Evolutionary conservation across 2,113 vertebrate genomes (phyloP).

Genomic region (Diadophis punctatus): DNA sequence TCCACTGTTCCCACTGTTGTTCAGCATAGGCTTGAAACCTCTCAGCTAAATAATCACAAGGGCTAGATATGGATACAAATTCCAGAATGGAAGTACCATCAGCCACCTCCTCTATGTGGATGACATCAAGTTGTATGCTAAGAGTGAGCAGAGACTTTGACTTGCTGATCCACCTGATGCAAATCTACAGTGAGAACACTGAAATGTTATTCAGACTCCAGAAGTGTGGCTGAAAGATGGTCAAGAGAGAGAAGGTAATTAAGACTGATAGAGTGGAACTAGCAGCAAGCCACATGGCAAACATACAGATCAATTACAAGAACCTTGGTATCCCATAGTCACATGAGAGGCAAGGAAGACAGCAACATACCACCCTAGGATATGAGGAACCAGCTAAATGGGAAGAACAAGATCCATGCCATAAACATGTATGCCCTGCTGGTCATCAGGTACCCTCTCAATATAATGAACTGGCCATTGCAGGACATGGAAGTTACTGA

Average conservation of each 20-base stretch:
- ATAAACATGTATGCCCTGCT: neutral
- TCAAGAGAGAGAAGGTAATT: neutral
- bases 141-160: neutral
- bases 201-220: neutral
- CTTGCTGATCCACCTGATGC: neutral
- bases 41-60: neutral
- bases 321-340: neutral
- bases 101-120: neutral
- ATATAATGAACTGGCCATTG: neutral
- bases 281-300: neutral
- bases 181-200: neutral
- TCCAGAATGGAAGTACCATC: neutral
- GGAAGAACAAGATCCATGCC: neutral
- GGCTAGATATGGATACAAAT: neutral
- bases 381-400: neutral
- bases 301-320: neutral
- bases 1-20: neutral
- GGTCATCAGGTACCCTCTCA: neutral
- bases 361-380: neutral
- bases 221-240: neutral
- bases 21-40: neutral
- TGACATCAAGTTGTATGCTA: neutral
- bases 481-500: neutral
- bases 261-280: neutral
- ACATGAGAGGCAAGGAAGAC: neutral